phyloP scores from a whole-genome alignment of 2,797 vertebrate species.

The Rhinella marina region DNA sequence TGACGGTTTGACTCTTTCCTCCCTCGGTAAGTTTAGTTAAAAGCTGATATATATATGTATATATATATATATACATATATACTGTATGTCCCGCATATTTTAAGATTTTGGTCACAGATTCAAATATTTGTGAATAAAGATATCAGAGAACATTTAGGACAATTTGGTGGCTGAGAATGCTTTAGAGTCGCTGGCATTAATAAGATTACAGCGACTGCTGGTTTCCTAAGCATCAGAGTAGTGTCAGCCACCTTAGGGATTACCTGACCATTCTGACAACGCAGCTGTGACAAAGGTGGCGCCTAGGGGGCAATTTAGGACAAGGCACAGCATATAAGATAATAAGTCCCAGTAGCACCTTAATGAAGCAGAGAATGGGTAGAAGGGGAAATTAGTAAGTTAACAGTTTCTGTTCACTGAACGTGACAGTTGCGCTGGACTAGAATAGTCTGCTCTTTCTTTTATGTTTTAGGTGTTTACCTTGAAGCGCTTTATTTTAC shows the following conservation, averaged over 20 bases:
- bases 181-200: conserved; percentile 11
- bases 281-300: conserved; percentile 76
- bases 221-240: conserved; percentile 72
- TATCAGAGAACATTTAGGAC: neutral
- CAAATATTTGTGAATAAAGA: neutral
- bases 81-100: neutral
- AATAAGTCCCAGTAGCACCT: conserved; percentile 81
- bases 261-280: conserved; percentile 75
- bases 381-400: conserved; percentile 59
- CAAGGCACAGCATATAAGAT: conserved; percentile 80
- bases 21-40: conserved; percentile 8
- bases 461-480: conserved; percentile 19
- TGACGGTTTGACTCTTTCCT: conserved; percentile 53
- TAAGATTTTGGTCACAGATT: neutral
- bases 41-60: neutral
- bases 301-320: conserved; percentile 84
- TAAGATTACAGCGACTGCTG: conserved; percentile 69
- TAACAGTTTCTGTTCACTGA: conserved; percentile 57
- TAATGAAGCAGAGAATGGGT: conserved; percentile 75
- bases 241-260: conserved; percentile 74
- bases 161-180: neutral
- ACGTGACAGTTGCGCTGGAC: conserved; percentile 54
- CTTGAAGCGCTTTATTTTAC: neutral
- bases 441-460: conserved; percentile 1
- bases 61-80: neutral